phyloP scores from a whole-genome alignment of 2,113 vertebrate genomes.

The Speoplatyrhinus poulsoni region DNA sequence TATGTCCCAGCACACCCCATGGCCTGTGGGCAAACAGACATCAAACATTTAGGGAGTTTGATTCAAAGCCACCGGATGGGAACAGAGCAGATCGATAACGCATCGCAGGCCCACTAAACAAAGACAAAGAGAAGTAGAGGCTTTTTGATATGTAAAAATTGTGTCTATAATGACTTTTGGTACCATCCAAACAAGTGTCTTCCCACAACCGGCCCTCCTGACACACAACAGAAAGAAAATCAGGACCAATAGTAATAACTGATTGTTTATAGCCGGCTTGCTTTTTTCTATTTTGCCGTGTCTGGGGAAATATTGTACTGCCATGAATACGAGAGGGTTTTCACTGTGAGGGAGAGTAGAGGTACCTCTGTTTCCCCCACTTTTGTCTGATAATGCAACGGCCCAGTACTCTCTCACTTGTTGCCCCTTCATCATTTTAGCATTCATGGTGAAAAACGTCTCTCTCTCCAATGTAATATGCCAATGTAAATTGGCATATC shows the following conservation, averaged over 20 bases:
- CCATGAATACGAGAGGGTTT: slow-evolving; percentile 13
- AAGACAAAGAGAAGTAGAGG: slow-evolving; percentile 12
- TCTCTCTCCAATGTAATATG: too few species aligned
- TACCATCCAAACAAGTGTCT: slow-evolving; percentile 40
- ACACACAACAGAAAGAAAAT: slow-evolving; percentile 23
- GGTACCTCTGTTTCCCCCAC: too few species aligned
- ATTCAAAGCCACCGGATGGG: slow-evolving; percentile 56
- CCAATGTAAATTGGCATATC: too few species aligned
- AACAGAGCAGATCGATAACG: slow-evolving; percentile 57
- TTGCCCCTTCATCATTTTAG: too few species aligned
- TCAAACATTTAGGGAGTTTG: slow-evolving; percentile 43
- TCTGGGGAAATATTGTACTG: slow-evolving; percentile 57
- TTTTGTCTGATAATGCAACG: too few species aligned
- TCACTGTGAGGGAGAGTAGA: background rate
- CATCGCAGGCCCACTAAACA: slow-evolving; percentile 32
- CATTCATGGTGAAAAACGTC: too few species aligned
- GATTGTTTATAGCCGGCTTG: slow-evolving; percentile 36
- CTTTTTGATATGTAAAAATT: slow-evolving; percentile 34
- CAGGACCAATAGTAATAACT: slow-evolving; percentile 32
- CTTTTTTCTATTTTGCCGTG: slow-evolving; percentile 14
- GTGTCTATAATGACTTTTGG: slow-evolving; percentile 39
- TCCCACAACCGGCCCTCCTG: slow-evolving; percentile 5
- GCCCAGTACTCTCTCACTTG: too few species aligned
- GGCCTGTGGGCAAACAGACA: slow-evolving; percentile 24
- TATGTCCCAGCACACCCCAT: background rate